Base-by-base conservation (phyloP, 2,113 vertebrate genomes). In the Dasyprocta punctata region DNA sequence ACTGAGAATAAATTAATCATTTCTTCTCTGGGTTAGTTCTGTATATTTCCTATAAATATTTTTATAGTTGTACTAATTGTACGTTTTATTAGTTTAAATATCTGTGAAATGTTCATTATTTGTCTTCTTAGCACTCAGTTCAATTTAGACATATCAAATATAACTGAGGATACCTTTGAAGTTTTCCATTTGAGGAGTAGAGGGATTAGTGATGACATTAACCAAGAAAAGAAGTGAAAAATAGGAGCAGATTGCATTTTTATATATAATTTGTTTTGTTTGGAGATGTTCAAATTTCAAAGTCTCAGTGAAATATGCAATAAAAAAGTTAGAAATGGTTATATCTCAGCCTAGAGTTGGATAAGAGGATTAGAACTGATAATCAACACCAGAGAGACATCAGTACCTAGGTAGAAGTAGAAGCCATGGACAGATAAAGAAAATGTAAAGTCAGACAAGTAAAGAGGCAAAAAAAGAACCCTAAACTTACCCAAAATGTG, bases 181-280 rank as follows among this genome's bases (percentile, higher is more conserved):
- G 28, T 56, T 92, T 96, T 94, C 67, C 28, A 56, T n/a, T 94
- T 56, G 91, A 65, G 28, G 90, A 12, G 36, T 8, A 89, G 93
- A 89, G 22, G 20, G 28, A 91, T 89, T 5, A 92, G n/a, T 41
- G n/a, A 94, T 36, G 49, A 77, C 36, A 28, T 86, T 89, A 63
- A 65, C 78, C 5, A 89, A 90, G 38, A 44, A 41, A 85, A 0
- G 5, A 36, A 49, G 47, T 86, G 20, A 75, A 67, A 92, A 95
- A 78, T 36, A 77, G 49, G 28, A 77, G 41, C 30, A 67, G 47
- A 67, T 6, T 93, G 36, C n/a, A 69, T 38, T 47, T 16, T 60
- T 75, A 47, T 41, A 73, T 22, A n/a, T 36, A 86, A 82, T 85
- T 69, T 96, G 38, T 41, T 71, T 67, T 44, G 85, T 26, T 54